phyloP scores from a whole-genome alignment of 1,140 invertebrate species.

The Aleiodes sp. region DNA sequence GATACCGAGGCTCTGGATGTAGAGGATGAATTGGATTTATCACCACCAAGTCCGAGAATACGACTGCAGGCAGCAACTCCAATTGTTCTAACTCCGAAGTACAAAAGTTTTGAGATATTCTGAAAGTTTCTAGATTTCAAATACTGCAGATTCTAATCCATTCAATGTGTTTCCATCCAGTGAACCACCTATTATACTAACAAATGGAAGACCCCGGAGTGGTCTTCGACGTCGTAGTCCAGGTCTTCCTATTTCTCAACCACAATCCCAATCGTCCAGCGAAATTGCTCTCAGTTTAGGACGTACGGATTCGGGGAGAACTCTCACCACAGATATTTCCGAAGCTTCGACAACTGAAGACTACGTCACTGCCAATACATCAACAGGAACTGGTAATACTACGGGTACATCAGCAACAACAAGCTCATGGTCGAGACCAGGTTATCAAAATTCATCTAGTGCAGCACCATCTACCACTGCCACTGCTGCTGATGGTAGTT shows the following conservation, averaged over 20 bases:
- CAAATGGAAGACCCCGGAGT: conserved; percentile 54
- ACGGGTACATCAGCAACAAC: conserved; percentile 62
- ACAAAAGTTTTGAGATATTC: neutral
- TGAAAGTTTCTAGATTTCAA: conserved; percentile 27
- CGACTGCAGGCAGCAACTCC: conserved; percentile 56
- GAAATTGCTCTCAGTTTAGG: conserved; percentile 65
- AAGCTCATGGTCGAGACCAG: conserved; percentile 58
- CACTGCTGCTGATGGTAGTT: conserved; percentile 75
- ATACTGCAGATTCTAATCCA: too few relatives aligned
- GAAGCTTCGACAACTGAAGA: conserved; percentile 89
- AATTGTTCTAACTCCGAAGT: conserved; percentile 51
- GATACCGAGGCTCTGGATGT: conserved; percentile 81
- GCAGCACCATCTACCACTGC: conserved; percentile 64
- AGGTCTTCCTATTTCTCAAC: conserved; percentile 51
- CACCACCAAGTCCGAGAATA: conserved; percentile 56
- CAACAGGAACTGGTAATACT: conserved; percentile 72
- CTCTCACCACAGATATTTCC: conserved; percentile 80
- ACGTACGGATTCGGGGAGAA: conserved; percentile 77
- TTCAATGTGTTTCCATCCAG: neutral
- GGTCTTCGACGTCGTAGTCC: conserved; percentile 58
- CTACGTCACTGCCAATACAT: conserved; percentile 87
- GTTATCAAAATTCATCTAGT: conserved; percentile 53
- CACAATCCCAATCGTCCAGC: conserved; percentile 62
- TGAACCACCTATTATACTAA: conserved; percentile 30
- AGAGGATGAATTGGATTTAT: conserved; percentile 72